A percentile compares a stretch with the other conserved stretches of the same genome.
phyloP scores from a whole-genome alignment of 2,888 invertebrate genomes.

The Drosophila subsilvestris region DNA sequence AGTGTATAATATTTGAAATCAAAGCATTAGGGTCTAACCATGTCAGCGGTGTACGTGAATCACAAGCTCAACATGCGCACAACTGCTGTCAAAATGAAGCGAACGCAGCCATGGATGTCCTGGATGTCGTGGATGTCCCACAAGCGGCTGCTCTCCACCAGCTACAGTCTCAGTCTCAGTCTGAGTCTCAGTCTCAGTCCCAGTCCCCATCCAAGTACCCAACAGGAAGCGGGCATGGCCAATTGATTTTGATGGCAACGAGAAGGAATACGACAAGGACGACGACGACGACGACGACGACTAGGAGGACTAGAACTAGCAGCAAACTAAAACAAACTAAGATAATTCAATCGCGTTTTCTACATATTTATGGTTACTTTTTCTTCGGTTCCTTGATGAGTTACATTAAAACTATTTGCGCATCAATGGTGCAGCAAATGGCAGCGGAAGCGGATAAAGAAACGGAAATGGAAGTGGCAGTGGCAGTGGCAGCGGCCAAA shows the following conservation, averaged over 20 bases:
- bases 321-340: slow-evolving; percentile 53
- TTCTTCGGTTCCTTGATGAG: slow-evolving; percentile 65
- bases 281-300: no score
- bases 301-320: slow-evolving; percentile 32
- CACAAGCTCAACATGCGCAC: slow-evolving; percentile 80
- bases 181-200: slow-evolving; percentile 5
- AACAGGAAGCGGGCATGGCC: slow-evolving; percentile 28
- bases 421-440: slow-evolving; percentile 54
- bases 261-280: not conserved
- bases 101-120: slow-evolving; percentile 10
- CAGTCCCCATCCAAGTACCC: slow-evolving; percentile 28
- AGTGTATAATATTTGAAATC: slow-evolving; percentile 84
- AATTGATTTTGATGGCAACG: slow-evolving; percentile 35
- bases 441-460: slow-evolving; percentile 50
- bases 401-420: slow-evolving; percentile 63
- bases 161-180: slow-evolving; percentile 3
- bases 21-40: slow-evolving; percentile 79
- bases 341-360: slow-evolving; percentile 70
- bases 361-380: slow-evolving; percentile 66
- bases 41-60: slow-evolving; percentile 67
- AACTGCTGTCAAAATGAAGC: slow-evolving; percentile 83
- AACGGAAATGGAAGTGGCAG: no score
- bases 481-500: not conserved
- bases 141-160: slow-evolving; percentile 6
- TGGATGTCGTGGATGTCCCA: not conserved